Conservation (phyloP, 2,113 vertebrate species). For the Zosterops japonicus region DNA sequence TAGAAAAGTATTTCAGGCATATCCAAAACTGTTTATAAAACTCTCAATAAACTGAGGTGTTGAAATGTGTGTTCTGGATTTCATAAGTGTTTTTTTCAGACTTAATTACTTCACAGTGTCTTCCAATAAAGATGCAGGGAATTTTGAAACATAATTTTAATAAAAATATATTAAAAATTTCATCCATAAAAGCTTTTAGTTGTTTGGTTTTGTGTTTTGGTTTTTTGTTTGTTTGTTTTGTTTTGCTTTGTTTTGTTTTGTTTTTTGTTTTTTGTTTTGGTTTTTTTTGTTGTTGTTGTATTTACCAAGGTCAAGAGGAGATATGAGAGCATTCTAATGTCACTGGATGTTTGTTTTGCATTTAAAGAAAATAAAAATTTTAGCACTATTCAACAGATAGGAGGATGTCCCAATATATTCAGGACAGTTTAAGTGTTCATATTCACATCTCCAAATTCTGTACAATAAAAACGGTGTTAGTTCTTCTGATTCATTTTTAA, state of each 20-base stretch:
- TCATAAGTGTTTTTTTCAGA: neutral
- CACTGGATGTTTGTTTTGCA: neutral
- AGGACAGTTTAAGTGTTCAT: neutral
- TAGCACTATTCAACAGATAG: neutral
- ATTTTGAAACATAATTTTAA: neutral
- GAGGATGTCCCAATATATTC: neutral
- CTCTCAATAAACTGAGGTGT: neutral
- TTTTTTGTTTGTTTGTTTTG: no score
- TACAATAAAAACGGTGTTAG: slow-evolving; percentile 38
- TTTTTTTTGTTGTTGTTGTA: neutral
- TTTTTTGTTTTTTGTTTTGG: no score
- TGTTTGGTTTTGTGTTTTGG: no score
- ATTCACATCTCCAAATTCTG: neutral
- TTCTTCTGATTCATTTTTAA: slow-evolving; percentile 38
- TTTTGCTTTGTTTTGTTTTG: rapidly evolving
- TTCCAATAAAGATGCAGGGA: neutral
- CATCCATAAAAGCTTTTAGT: neutral
- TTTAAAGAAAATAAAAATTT: neutral
- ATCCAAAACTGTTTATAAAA: neutral
- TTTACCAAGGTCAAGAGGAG: neutral
- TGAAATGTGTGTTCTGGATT: neutral
- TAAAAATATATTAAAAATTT: neutral
- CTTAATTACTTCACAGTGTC: neutral
- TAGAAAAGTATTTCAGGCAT: neutral
- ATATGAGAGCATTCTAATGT: neutral